phyloP scores from a whole-genome alignment of 2,797 vertebrate species.

The Coracias cyanogaster region DNA sequence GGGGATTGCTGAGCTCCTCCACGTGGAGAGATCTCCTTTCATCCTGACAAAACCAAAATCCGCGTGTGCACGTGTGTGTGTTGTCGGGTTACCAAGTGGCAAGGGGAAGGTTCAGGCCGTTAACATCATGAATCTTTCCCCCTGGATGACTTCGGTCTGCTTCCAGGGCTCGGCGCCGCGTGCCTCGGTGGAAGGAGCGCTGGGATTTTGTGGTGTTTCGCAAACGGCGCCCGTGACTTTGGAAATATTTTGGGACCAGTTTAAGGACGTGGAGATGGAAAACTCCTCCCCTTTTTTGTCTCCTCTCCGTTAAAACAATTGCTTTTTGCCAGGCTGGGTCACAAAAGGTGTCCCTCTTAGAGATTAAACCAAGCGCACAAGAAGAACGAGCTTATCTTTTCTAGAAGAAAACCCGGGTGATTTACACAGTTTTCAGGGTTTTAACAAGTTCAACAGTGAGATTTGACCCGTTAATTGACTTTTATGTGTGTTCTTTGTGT shows the following conservation, averaged over 20 bases:
- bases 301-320: background rate
- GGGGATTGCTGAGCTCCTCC: background rate
- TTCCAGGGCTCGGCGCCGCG: background rate
- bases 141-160: background rate
- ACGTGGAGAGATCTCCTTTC: background rate
- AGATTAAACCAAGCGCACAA: background rate
- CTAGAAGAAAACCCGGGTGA: background rate
- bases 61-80: background rate
- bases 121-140: background rate
- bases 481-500: background rate
- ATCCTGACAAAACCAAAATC: background rate
- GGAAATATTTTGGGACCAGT: background rate
- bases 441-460: background rate
- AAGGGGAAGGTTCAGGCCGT: background rate
- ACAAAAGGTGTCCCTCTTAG: background rate
- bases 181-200: background rate
- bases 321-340: background rate
- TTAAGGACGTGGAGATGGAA: background rate
- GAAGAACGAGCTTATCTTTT: background rate
- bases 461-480: background rate
- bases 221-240: fast-evolving
- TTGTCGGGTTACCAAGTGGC: background rate
- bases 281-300: background rate
- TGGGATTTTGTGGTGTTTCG: background rate
- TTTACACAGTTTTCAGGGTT: background rate